Evolutionary conservation across 2,888 invertebrate genomes (phyloP), one percentile per base, ranked within the genome.

Genomic region (Orchesella flavescens): DNA sequence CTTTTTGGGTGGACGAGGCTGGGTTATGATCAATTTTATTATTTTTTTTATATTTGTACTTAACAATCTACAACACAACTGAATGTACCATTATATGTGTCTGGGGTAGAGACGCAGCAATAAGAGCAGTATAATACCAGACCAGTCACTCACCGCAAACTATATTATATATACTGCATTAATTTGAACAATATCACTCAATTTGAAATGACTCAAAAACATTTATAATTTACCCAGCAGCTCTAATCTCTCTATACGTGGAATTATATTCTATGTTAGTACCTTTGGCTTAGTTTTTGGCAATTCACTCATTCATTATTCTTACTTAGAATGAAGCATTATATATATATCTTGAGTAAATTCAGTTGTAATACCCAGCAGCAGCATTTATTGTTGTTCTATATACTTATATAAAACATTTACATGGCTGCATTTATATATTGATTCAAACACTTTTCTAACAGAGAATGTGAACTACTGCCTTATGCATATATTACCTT

Each of bases 391-490:
- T 21, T 44, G n/a, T 72, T 46, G 13, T 23, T 55, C 23, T 76
- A 19, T 61, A 63, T 63, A 72, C 19, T 23, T 55, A 21, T 76
- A 19, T 61, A 63, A 71, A 72, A 49, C 53, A 71, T 15, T 69
- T 66, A 73, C 57, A 57, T 80, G 80, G 80, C 80, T 80, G 80
- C 79, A 79, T 79, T 79, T 49, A 59, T 77, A 24, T 57, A 72
- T 53, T 46, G 21, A 21, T 69, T 65, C 4, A 24, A 57, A 81
- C 68, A 74, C 81, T 73, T 66, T 43, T 81, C 81, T 81, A 81
- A 81, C 81, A 81, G 81, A 73, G 80, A 81, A 81, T 81, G 81
- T 81, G 69, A 81, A 75, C 68, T 63, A 68, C 63, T 74, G 80
- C 80, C 81, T 81, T 69, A 63, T 68, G 66, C 68, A 65, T 71